These are phyloP conservation scores for Drosophila greeni DNA, from an alignment of 2,888 invertebrate genomes.

Conservation along the genomic window DNA sequence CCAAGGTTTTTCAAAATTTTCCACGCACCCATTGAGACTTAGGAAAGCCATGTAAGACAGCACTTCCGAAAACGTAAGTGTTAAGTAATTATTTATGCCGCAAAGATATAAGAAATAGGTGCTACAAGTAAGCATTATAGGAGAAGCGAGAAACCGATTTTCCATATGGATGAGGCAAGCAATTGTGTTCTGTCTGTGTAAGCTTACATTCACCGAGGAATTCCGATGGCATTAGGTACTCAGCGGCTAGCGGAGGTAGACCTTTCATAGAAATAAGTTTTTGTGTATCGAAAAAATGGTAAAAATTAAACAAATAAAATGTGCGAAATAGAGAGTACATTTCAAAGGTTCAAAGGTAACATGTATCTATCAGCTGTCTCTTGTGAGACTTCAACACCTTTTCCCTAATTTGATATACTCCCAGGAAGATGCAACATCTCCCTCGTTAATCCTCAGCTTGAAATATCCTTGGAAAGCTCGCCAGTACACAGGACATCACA, in stretches of 20 bases:
- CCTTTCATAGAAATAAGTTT: background rate
- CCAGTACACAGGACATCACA: constrained; percentile 2
- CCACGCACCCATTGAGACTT: background rate
- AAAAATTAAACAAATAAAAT: background rate
- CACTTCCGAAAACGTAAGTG: background rate
- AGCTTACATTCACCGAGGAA: background rate
- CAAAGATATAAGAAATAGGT: background rate
- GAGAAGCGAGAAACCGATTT: background rate
- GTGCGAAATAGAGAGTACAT: too few relatives aligned
- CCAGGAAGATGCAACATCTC: background rate
- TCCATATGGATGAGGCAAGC: constrained; percentile 3
- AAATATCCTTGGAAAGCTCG: constrained; percentile 2
- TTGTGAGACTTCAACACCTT: background rate
- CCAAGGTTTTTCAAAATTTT: background rate
- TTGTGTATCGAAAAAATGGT: background rate
- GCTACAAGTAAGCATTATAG: background rate
- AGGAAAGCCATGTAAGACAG: background rate
- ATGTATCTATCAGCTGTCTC: background rate
- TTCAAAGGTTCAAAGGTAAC: background rate
- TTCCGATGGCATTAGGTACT: background rate
- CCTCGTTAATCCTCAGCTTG: background rate
- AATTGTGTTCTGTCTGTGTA: background rate
- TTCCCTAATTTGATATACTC: constrained; percentile 1
- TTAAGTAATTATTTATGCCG: background rate
- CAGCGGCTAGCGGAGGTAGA: background rate